These are phyloP conservation scores for Sebastes cheni DNA, from an alignment of 2,797 vertebrate species.

Conservation along the genomic window DNA sequence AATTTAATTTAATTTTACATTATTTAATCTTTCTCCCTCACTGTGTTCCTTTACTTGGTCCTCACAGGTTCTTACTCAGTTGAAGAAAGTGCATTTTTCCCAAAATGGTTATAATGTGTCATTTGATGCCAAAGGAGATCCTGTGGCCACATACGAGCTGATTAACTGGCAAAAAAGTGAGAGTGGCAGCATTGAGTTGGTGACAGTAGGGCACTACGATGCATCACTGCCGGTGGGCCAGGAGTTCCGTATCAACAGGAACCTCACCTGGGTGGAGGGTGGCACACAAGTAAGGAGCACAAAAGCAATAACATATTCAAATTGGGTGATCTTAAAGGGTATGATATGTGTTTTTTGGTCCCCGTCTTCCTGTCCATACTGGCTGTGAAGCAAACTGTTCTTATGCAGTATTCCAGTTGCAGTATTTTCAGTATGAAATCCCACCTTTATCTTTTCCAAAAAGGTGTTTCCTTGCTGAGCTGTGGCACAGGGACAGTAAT, in stretches of 20 bases:
- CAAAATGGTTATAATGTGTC: slow-evolving; percentile 72
- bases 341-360: not conserved
- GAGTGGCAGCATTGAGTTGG: slow-evolving; percentile 54
- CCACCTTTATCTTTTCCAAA: too few relatives aligned
- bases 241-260: slow-evolving; percentile 62
- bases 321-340: not conserved
- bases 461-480: too few relatives aligned
- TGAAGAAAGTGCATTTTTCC: slow-evolving; percentile 72
- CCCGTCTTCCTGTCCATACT: not conserved
- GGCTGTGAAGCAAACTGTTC: not conserved
- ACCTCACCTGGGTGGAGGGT: slow-evolving; percentile 65
- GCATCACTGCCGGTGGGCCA: slow-evolving; percentile 63
- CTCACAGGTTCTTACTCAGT: slow-evolving; percentile 63
- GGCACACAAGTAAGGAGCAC: slow-evolving; percentile 37
- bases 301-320: not conserved
- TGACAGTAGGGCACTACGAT: slow-evolving; percentile 76
- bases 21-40: too few relatives aligned
- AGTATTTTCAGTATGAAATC: too few relatives aligned
- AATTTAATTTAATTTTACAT: not conserved
- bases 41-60: not conserved
- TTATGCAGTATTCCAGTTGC: not conserved
- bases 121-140: slow-evolving; percentile 81
- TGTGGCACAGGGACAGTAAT: too few relatives aligned
- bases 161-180: slow-evolving; percentile 77
- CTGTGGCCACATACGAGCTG: slow-evolving; percentile 77